A percentile compares a stretch with the other conserved stretches of the same genome.
Conservation (phyloP, 2,797 vertebrate species). For the Channa striata region DNA sequence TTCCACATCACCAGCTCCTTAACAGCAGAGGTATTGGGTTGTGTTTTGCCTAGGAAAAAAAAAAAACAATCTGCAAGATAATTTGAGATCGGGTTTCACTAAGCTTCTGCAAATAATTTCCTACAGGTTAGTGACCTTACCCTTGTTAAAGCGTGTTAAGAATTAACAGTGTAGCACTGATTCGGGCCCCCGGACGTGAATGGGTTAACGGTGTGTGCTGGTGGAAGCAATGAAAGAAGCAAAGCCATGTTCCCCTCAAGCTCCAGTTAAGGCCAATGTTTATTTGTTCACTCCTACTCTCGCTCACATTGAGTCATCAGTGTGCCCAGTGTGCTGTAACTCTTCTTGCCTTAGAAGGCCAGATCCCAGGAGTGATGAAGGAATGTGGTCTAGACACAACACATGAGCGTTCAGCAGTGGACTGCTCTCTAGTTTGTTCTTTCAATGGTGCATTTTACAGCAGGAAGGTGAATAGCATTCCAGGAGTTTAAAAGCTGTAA, state of each 20-base stretch:
- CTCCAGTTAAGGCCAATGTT: conserved; percentile 78
- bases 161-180: conserved; percentile 38
- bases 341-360: conserved; percentile 83
- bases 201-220: conserved; percentile 64
- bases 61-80: conserved; percentile 1
- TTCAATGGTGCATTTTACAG: conserved; percentile 47
- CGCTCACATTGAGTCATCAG: conserved; percentile 72
- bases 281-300: conserved; percentile 78
- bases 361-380: conserved; percentile 76
- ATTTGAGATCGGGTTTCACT: conserved; percentile 8
- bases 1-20: conserved; percentile 18
- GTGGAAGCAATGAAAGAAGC: conserved; percentile 53
- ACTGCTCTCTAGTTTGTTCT: conserved; percentile 34
- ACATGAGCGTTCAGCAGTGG: conserved; percentile 58
- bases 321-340: conserved; percentile 62
- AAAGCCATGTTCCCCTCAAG: conserved; percentile 62
- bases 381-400: conserved; percentile 83
- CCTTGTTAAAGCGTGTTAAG: conserved; percentile 1
- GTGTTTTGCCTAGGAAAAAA: neutral
- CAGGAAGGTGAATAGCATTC: conserved; percentile 28
- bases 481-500: neutral
- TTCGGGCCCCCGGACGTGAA: conserved; percentile 32
- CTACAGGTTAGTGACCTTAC: conserved; percentile 10
- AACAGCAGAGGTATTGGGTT: conserved; percentile 14
- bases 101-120: conserved; percentile 2